Conservation (phyloP, 1,140 invertebrate species). For the Procambarus virginalis region DNA sequence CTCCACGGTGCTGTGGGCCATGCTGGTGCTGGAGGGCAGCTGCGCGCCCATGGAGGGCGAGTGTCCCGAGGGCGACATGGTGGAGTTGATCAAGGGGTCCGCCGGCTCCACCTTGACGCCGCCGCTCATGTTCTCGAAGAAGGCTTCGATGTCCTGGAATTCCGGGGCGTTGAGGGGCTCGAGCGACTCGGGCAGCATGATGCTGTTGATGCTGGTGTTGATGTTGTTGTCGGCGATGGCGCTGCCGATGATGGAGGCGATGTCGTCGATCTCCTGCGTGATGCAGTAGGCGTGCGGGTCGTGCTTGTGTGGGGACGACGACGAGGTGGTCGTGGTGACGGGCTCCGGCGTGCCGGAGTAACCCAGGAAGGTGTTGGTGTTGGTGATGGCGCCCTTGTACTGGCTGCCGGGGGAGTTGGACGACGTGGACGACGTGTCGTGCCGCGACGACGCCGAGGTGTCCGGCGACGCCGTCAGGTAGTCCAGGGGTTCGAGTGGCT, state of each 20-base stretch:
- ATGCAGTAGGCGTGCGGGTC: conserved; percentile 75
- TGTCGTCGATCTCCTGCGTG: conserved; percentile 85
- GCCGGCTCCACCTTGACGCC: conserved; percentile 66
- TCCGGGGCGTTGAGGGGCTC: conserved; percentile 61
- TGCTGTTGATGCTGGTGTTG: conserved; percentile 76
- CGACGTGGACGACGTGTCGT: conserved; percentile 85
- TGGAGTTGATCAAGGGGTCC: conserved; percentile 64
- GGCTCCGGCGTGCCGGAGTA: conserved; percentile 72
- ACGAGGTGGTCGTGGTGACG: conserved; percentile 73
- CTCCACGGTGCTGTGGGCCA: conserved; percentile 71
- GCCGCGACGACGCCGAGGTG: conserved; percentile 64
- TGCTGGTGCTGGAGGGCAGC: conserved; percentile 65
- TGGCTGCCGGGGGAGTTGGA: conserved; percentile 69
- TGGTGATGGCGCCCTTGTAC: conserved; percentile 79
- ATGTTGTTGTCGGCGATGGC: conserved; percentile 90
- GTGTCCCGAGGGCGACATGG: conserved; percentile 66
- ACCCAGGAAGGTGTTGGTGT: conserved; percentile 84
- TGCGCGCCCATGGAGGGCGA: conserved; percentile 46
- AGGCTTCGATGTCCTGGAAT: conserved; percentile 80
- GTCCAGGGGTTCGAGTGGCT: conserved; percentile 89
- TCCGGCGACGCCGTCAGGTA: conserved; percentile 80
- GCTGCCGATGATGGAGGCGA: conserved; percentile 89
- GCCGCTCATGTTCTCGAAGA: conserved; percentile 85
- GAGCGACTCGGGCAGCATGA: conserved; percentile 66
- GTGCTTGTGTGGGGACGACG: conserved; percentile 73